These are phyloP conservation scores for Sylvia atricapilla DNA, from an alignment of 2,113 vertebrate species.

Conservation along the genomic window DNA sequence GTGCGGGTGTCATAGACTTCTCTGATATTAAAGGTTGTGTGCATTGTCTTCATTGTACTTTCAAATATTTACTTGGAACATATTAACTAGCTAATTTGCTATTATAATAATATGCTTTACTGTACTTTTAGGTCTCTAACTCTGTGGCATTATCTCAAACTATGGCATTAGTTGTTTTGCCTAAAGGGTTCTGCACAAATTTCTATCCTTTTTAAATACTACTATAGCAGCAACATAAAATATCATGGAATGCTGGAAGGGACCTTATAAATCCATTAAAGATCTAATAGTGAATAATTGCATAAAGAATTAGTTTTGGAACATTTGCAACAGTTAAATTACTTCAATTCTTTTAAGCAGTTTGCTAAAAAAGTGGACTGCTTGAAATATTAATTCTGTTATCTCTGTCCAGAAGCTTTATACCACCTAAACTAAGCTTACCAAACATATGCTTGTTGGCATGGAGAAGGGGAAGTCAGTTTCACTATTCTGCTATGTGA, in stretches of 20 bases:
- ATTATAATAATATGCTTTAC: not conserved
- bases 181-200: not conserved
- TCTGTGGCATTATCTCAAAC: not conserved
- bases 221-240: not conserved
- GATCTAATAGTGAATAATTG: not conserved
- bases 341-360: not conserved
- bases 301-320: not conserved
- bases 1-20: not conserved
- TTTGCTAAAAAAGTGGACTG: not conserved
- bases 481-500: not conserved
- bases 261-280: not conserved
- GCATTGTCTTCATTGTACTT: not conserved
- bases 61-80: not conserved
- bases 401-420: not conserved
- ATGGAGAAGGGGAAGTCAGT: not conserved
- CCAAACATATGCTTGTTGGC: not conserved
- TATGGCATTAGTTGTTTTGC: not conserved
- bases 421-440: not conserved
- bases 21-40: not conserved
- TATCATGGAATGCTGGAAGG: not conserved
- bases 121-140: not conserved
- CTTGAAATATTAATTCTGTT: not conserved
- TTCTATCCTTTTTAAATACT: not conserved
- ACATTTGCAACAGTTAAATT: not conserved
- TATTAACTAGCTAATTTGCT: not conserved